phyloP scores from a whole-genome alignment of 1,140 invertebrate genomes.

The Bombus picipes region DNA sequence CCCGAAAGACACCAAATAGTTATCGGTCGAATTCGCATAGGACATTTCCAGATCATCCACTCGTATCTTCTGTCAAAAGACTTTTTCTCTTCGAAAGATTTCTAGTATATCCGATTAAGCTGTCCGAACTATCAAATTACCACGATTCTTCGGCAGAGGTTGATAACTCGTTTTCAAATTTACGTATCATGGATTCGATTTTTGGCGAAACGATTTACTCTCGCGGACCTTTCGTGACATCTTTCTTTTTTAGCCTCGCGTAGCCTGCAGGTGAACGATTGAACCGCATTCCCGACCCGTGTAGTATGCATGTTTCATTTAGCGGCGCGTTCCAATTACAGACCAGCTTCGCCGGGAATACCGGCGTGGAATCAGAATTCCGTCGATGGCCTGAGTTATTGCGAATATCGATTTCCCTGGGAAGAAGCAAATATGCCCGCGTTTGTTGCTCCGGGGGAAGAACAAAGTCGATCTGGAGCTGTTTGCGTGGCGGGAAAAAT shows the following conservation, averaged over 20 bases:
- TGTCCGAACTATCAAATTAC: no score
- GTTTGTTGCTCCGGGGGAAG: slow-evolving; percentile 12
- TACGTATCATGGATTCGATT: background rate
- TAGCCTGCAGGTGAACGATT: background rate
- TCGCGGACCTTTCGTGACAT: background rate
- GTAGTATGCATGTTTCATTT: background rate
- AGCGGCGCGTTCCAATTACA: background rate
- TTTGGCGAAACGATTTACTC: background rate
- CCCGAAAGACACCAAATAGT: no score
- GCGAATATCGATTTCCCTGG: slow-evolving; percentile 12
- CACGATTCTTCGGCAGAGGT: no score
- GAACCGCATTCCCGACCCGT: background rate
- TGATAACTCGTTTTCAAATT: background rate
- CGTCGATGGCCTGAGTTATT: background rate
- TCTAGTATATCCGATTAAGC: no score
- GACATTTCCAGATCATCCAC: no score
- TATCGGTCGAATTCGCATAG: no score
- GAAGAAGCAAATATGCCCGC: slow-evolving; percentile 19
- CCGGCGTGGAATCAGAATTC: background rate
- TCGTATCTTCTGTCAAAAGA: no score
- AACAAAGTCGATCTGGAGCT: slow-evolving; percentile 26
- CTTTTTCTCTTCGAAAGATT: no score
- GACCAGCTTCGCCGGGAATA: background rate
- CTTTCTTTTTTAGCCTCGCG: background rate
- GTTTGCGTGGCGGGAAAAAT: slow-evolving; percentile 1